These are phyloP conservation scores for Mus spretus DNA, from an alignment of 2,797 vertebrate species.

Conservation along the genomic window DNA sequence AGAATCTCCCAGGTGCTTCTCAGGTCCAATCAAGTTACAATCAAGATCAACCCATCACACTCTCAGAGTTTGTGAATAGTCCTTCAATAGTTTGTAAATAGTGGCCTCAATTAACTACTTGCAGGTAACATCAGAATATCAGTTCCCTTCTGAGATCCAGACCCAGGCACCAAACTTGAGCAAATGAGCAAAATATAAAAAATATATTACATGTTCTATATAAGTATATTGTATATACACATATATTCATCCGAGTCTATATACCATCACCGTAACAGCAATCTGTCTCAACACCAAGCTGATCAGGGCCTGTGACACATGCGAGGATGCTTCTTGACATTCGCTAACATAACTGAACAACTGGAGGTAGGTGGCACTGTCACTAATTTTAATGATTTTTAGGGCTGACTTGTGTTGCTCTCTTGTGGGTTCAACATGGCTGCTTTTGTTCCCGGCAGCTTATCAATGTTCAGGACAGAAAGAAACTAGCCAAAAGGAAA, in stretches of 20 bases:
- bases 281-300: not conserved
- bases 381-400: slow-evolving; percentile 3
- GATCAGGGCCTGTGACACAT: not conserved
- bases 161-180: slow-evolving; percentile 2
- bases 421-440: not conserved
- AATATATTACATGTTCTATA: not conserved
- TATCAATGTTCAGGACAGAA: not conserved
- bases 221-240: not conserved
- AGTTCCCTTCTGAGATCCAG: not conserved
- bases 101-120: not conserved
- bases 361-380: not conserved
- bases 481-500: not conserved
- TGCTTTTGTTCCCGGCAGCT: slow-evolving; percentile 16
- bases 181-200: not conserved
- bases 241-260: not conserved
- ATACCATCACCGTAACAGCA: not conserved
- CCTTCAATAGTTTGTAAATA: not conserved
- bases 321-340: not conserved
- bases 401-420: not conserved
- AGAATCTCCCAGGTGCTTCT: not conserved
- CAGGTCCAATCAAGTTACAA: not conserved
- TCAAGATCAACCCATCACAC: not conserved
- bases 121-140: not conserved
- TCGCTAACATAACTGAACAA: not conserved
- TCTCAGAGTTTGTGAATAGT: not conserved